Evolutionary conservation across 2,888 invertebrate genomes (phyloP), one percentile per base, ranked within the genome.

Genomic region (Ectemnius continuus): DNA sequence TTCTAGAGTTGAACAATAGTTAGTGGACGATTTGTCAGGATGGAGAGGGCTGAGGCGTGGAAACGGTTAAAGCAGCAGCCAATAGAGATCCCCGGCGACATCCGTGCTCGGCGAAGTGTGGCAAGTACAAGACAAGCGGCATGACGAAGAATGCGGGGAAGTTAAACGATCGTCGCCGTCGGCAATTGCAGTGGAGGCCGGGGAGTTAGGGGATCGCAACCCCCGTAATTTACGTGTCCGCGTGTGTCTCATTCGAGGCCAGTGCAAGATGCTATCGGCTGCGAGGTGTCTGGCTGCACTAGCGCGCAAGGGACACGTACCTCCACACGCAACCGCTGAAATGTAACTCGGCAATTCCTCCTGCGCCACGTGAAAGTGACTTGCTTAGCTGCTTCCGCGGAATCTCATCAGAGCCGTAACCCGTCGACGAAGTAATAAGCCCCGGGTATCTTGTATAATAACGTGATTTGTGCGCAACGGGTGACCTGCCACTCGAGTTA

Each of bases 201-300:
- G 70, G 23, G 36, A 62, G 77, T 47, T 28, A 73, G 76, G 79
- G 77, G 64, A 84, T 84, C 36, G 79, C 79, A 66, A 68, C 68
- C 70, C 73, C 73, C 70, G 36, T 83, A 83, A 83, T 78, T 83
- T 67, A 84, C 77, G 68, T 67, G 36, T 36, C 73, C 62, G 66
- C 70, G 60, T 69, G 79, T 71, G 83, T 81, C 83, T 80, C 76
- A 81, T 73, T 79, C 79, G 74, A 83, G 79, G 76, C 81, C 75
- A 78, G 78, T 75, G 76, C 72, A 70, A 83, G 82, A 82, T 83
- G 70, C 47, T 83, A 82, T 82, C 82, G 69, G 58, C 23, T 36
- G 61, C 67, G 58, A 70, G 75, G 75, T 83, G 81, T 83, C 81
- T 83, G 72, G 72, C 80, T 73, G 65, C 67, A 69, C 69, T 71